Evolutionary conservation across 2,888 invertebrate species (phyloP).

Genomic region (Loripinus fragilis): DNA sequence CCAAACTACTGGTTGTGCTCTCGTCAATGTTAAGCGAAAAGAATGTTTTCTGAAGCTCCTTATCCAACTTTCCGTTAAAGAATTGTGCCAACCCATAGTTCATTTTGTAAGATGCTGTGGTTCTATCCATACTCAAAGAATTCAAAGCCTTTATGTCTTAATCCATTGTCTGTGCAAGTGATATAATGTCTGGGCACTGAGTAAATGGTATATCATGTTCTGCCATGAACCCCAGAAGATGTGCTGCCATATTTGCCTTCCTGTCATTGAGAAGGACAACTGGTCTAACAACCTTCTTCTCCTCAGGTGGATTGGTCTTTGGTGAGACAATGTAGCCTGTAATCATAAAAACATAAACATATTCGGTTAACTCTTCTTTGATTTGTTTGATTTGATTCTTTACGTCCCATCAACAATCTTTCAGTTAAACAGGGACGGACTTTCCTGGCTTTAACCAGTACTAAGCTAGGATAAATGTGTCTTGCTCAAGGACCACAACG

Average conservation of each 20-base stretch:
- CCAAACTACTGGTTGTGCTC: constrained; percentile 40
- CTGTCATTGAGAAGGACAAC: constrained; percentile 7
- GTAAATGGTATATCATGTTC: background rate
- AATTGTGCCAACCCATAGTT: constrained; percentile 31
- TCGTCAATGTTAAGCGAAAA: constrained; percentile 54
- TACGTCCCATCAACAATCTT: too few species aligned
- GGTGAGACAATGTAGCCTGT: constrained; percentile 1
- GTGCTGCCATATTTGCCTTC: constrained; percentile 3
- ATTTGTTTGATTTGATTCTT: too few species aligned
- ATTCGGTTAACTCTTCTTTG: background rate
- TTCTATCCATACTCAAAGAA: constrained; percentile 24
- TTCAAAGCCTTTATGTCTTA: constrained; percentile 10
- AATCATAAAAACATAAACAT: background rate
- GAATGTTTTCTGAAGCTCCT: background rate
- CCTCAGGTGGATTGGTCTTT: background rate
- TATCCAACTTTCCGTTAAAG: constrained; percentile 22
- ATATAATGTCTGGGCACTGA: background rate
- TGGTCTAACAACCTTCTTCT: background rate
- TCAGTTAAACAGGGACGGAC: too few species aligned
- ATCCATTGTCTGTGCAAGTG: background rate
- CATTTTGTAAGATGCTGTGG: constrained; percentile 47
- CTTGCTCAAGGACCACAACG: too few species aligned
- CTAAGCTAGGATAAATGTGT: too few species aligned
- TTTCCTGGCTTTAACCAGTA: too few species aligned
- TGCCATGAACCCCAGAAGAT: constrained; percentile 2